These are phyloP conservation scores for Mastacembelus armatus DNA, from an alignment of 2,797 vertebrate species.

Conservation along the genomic window DNA sequence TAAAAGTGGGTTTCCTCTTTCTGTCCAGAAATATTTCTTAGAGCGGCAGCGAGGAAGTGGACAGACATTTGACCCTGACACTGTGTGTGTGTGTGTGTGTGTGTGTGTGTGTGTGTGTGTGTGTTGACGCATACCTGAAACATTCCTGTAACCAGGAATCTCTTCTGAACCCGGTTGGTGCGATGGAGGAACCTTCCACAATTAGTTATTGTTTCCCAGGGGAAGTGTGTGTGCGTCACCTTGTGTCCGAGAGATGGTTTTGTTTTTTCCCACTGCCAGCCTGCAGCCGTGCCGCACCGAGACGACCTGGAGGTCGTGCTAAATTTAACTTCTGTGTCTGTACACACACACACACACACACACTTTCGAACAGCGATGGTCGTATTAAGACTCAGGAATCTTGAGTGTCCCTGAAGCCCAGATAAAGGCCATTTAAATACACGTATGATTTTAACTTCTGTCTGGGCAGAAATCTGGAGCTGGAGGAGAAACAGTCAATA, in stretches of 20 bases:
- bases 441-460: too few species aligned
- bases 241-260: conserved; percentile 20
- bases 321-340: conserved; percentile 23
- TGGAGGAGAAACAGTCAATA: too few species aligned
- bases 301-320: conserved; percentile 33
- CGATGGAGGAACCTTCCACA: conserved; percentile 69
- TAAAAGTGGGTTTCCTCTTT: conserved; percentile 58
- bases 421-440: too few species aligned
- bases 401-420: too few species aligned
- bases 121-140: conserved; percentile 20
- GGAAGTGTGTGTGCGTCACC: conserved; percentile 81
- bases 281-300: background rate
- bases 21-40: conserved; percentile 68
- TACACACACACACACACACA: too few species aligned
- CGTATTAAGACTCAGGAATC: too few species aligned
- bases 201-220: conserved; percentile 79
- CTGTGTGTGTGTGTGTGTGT: conserved; percentile 19
- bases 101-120: conserved; percentile 13
- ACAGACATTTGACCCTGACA: conserved; percentile 14
- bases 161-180: conserved; percentile 48
- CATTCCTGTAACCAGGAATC: conserved; percentile 57
- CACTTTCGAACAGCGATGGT: too few species aligned
- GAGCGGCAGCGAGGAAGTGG: conserved; percentile 55
- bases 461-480: too few species aligned
- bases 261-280: conserved; percentile 60